Evolutionary conservation across 2,797 vertebrate species (phyloP).

Genomic region (Hippopotamyrus pictus): DNA sequence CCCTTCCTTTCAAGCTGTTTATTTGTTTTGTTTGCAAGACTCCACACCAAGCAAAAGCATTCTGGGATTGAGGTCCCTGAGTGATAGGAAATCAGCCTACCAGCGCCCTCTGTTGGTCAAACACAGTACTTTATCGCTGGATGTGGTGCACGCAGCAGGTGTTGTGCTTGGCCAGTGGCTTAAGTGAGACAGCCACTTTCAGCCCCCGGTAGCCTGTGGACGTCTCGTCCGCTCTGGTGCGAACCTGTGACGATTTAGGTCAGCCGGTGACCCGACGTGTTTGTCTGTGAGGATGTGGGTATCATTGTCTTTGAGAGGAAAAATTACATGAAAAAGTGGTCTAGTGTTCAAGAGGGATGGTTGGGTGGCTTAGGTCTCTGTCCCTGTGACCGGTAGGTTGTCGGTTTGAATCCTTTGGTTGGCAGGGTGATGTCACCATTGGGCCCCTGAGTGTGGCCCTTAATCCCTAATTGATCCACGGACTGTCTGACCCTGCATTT

Average conservation of each 20-base stretch:
- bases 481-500: background rate
- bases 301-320: background rate
- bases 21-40: background rate
- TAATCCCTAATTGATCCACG: background rate
- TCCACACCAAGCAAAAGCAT: background rate
- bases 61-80: background rate
- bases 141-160: background rate
- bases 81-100: background rate
- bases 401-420: background rate
- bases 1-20: background rate
- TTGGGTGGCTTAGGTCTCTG: background rate
- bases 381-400: background rate
- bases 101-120: conserved; percentile 33
- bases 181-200: background rate
- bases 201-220: background rate
- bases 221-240: background rate
- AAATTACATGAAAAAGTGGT: background rate
- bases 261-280: background rate
- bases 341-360: background rate
- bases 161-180: background rate
- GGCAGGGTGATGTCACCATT: background rate
- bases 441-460: background rate
- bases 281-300: background rate
- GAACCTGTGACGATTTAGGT: background rate
- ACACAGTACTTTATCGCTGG: background rate